These are phyloP conservation scores for Tokudaia muenninki DNA, from an alignment of 2,797 vertebrate species.

Conservation along the genomic window DNA sequence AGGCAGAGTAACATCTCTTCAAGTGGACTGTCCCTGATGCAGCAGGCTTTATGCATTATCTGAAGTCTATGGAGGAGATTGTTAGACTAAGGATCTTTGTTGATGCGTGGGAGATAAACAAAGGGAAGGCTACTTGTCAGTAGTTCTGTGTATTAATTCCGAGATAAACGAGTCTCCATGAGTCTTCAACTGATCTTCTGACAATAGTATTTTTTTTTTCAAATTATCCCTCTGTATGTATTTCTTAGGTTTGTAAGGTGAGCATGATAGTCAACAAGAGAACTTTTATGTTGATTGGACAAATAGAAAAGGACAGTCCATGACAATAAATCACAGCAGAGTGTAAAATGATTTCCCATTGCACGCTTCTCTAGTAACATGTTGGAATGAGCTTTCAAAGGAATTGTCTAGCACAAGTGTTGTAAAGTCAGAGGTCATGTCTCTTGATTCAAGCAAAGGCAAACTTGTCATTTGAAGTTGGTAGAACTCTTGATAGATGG, in stretches of 20 bases:
- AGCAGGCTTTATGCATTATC: conserved; percentile 14
- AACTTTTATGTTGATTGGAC: not conserved
- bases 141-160: conserved; percentile 16
- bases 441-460: not conserved
- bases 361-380: not conserved
- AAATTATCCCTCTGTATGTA: not conserved
- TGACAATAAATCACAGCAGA: conserved; percentile 22
- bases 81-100: conserved; percentile 23
- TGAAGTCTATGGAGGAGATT: conserved; percentile 7
- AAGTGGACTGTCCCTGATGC: not conserved
- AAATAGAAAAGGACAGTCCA: conserved; percentile 20
- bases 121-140: not conserved
- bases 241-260: not conserved
- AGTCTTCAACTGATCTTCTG: not conserved
- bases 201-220: conserved; percentile 17
- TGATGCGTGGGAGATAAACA: conserved; percentile 6
- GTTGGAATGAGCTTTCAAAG: not conserved
- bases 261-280: not conserved
- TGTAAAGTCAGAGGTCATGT: conserved; percentile 13
- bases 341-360: not conserved
- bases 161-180: not conserved
- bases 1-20: conserved; percentile 49
- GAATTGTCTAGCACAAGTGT: not conserved
- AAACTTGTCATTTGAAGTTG: conserved; percentile 38
- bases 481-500: not conserved